Conservation (phyloP, 2,797 vertebrate species). For the Kryptopterus vitreolus region DNA sequence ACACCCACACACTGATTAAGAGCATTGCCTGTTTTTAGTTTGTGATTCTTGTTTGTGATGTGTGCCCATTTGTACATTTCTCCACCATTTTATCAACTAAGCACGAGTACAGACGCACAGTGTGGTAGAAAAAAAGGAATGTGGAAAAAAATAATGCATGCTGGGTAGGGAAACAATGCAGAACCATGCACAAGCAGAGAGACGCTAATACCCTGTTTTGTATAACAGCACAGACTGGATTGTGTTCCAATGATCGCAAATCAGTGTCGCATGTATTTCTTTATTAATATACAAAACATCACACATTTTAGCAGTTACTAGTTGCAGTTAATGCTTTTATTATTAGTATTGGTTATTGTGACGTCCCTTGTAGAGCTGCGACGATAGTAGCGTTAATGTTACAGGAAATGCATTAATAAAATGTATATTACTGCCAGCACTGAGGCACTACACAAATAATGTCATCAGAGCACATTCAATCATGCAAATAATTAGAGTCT, state of each 20-base stretch:
- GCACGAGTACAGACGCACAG: not conserved
- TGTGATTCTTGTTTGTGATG: too few species aligned
- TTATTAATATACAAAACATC: not conserved
- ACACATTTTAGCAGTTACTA: not conserved
- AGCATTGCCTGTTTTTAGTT: slow-evolving; percentile 52
- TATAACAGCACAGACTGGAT: not conserved
- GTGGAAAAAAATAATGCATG: not conserved
- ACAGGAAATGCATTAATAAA: not conserved
- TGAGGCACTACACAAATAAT: not conserved
- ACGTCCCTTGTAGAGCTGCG: not conserved
- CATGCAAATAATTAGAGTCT: not conserved
- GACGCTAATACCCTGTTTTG: not conserved
- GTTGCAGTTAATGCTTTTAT: not conserved
- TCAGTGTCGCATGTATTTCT: not conserved
- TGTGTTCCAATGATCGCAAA: not conserved
- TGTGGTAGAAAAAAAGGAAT: not conserved
- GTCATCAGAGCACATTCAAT: not conserved
- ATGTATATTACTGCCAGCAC: not conserved
- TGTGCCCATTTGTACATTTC: too few species aligned
- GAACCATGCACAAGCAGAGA: not conserved
- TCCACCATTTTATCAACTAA: not conserved
- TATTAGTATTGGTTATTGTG: too few species aligned
- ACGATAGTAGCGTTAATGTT: not conserved
- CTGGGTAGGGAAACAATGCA: not conserved
- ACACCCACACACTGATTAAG: slow-evolving; percentile 38